Evolutionary conservation across 2,888 invertebrate species (phyloP), one percentile per base, ranked within the genome.

Genomic region (Netelia melanura): DNA sequence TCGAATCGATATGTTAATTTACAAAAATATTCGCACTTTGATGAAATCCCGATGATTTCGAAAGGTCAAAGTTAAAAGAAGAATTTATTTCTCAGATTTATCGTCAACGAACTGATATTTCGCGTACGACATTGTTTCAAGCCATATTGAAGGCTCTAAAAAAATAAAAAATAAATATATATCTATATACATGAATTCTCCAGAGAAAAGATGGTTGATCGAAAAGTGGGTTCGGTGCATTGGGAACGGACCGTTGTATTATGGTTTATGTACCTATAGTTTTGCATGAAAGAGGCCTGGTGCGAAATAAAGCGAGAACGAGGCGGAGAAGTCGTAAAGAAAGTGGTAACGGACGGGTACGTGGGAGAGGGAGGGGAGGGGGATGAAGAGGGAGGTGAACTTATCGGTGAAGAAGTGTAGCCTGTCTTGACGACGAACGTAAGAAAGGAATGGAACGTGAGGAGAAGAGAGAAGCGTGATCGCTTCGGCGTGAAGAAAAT

Each of bases 391-490:
- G 30, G 30, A 30, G 30, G 30, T 5, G 30, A 30, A 30, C 68
- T 83, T 83, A 78, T 83, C 78, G 54, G 61, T 38, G 64, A 54
- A 83, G 74, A 48, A 56, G 23, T 23, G 62, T 58, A 58, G 74
- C 61, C 43, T 61, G 62, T 48, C 44, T 30, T 30, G 75, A 64
- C 30, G 68, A 25, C 23, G 23, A 23, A 25, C 62, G 62, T 23
- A 8, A 62, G 11, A 62, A 70, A 21, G 48, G 48, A 68, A 77
- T 25, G 68, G 56, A 64, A 68, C 77, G 77, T 65, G 65, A 54
- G 75, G 30, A 3, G 30, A 30, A 30, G 64, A n/a, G 52, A 64
- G 64, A 52, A 79, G 43, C 54, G 68, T 11, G 65, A 70, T 17
- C 75, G 74, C n/a, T 67, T 68, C 44, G 52, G 72, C 48, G 78